Base-by-base conservation (phyloP, 2,888 invertebrate genomes). In the Aplocera efformata region DNA sequence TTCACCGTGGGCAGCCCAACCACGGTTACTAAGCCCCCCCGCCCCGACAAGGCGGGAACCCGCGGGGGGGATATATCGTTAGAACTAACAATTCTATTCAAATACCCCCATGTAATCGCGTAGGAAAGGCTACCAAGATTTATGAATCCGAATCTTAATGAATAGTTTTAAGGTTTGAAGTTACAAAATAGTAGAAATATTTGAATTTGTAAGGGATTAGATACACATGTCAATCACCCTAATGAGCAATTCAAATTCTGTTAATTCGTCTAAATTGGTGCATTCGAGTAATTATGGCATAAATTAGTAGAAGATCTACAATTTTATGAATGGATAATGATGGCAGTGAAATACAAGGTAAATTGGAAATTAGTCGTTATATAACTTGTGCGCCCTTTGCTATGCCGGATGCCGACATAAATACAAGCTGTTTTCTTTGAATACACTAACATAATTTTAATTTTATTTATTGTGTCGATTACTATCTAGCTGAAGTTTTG, bases 211-310 rank as follows among this genome's bases (percentile, higher is more conserved):
- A 56, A 56, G 56, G 68, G 72, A 74, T 77, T 79, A 74, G 50
- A 59, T 56, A 67, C 69, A 69, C 74, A 79, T 75, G 82, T 82
- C 83, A 82, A 80, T 84, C 82, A 82, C 62, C 59, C 67, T 79
- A 78, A 83, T 81, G 79, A 83, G 76, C 78, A 79, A 81, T 83
- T 80, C 79, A 77, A 82, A 83, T 82, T 77, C 56, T 65, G 76
- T 78, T 83, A 83, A 82, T 83, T 80, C 75, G 63, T 60, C 72
- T 65, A 65, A 68, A 72, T 67, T 66, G 68, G 67, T 73, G 69
- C 74, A 72, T 58, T 52, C 39, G 42, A 50, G 58, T 65, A 66
- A 67, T 69, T 65, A 67, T 64, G 60, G 62, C 60, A 61, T 60
- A 62, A 67, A 60, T 55, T 55, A 55, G 50, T 50, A 39, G 32